Evolutionary conservation across 2,888 invertebrate species (phyloP).

Genomic region (Hirudinaria manillensis): DNA sequence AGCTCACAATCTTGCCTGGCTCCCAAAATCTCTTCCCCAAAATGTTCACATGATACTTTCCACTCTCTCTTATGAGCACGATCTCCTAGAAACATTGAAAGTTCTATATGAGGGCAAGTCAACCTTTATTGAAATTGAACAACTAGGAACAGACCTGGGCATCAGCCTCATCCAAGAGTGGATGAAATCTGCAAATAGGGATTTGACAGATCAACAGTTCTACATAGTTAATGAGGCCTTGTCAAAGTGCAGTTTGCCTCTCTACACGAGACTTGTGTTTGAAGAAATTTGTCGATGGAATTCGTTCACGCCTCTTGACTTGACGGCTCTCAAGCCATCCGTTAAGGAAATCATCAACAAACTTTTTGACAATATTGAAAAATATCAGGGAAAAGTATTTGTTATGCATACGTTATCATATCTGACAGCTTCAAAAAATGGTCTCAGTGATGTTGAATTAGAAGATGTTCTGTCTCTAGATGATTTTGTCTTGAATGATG

Average conservation of each 20-base stretch:
- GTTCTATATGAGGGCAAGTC: constrained; percentile 25
- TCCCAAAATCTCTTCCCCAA: constrained; percentile 39
- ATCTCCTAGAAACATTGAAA: constrained; percentile 42
- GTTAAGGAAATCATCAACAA: constrained; percentile 43
- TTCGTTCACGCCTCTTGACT: constrained; percentile 36
- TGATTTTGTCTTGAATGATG: constrained; percentile 41
- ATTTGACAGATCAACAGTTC: constrained; percentile 42
- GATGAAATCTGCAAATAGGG: constrained; percentile 35
- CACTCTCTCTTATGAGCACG: constrained; percentile 40
- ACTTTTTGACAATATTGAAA: constrained; percentile 41
- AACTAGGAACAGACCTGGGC: constrained; percentile 33
- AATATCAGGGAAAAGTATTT: constrained; percentile 39
- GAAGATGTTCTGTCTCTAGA: constrained; percentile 42
- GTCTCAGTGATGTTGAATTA: constrained; percentile 42
- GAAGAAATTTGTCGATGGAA: constrained; percentile 42
- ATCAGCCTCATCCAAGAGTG: constrained; percentile 35
- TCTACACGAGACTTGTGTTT: constrained; percentile 42
- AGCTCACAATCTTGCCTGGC: constrained; percentile 42
- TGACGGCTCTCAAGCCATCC: constrained; percentile 37
- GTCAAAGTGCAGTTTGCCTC: constrained; percentile 40
- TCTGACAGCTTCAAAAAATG: constrained; percentile 43
- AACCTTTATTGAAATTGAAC: constrained; percentile 35
- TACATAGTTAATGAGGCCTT: constrained; percentile 38
- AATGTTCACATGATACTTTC: constrained; percentile 42
- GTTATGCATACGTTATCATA: constrained; percentile 41